Conservation (phyloP, 2,888 invertebrate genomes). For the Liodrosophila aerea region DNA sequence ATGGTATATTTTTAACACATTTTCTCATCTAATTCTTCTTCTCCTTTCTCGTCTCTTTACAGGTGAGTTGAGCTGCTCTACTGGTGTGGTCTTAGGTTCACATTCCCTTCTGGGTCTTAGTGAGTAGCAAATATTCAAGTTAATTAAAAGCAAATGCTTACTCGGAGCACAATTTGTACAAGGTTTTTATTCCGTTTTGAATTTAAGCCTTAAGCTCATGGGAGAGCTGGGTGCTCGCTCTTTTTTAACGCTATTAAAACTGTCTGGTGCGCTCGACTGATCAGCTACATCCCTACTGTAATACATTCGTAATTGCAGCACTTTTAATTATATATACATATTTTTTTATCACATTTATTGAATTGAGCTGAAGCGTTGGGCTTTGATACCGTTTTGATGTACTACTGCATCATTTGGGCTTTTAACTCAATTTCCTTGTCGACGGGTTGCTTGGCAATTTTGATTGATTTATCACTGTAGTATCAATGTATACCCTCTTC, state of each 20-base stretch:
- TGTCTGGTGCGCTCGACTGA: too few species aligned
- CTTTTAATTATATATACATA: too few species aligned
- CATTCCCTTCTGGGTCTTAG: slow-evolving; percentile 3
- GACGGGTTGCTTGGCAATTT: slow-evolving; percentile 22
- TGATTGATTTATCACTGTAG: slow-evolving; percentile 44
- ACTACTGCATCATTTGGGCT: slow-evolving; percentile 22
- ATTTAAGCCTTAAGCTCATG: too few species aligned
- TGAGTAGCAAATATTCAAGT: slow-evolving; percentile 45
- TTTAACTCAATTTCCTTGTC: slow-evolving; percentile 45
- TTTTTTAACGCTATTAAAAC: too few species aligned
- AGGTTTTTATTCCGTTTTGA: too few species aligned
- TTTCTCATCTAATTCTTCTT: slow-evolving; percentile 13
- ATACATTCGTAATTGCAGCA: too few species aligned
- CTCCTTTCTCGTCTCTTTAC: slow-evolving; percentile 37
- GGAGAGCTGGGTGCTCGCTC: too few species aligned
- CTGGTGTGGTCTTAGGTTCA: neutral
- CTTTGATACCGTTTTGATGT: slow-evolving; percentile 8
- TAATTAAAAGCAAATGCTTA: slow-evolving; percentile 58
- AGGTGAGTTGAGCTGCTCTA: slow-evolving; percentile 48
- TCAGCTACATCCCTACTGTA: too few species aligned
- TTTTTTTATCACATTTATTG: neutral
- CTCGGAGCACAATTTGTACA: slow-evolving; percentile 19
- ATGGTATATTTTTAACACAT: slow-evolving; percentile 42
- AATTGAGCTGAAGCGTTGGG: slow-evolving; percentile 9
- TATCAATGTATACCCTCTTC: neutral